These are phyloP conservation scores for Aleiodes testaceus DNA, from an alignment of 2,888 invertebrate species.

Conservation along the genomic window DNA sequence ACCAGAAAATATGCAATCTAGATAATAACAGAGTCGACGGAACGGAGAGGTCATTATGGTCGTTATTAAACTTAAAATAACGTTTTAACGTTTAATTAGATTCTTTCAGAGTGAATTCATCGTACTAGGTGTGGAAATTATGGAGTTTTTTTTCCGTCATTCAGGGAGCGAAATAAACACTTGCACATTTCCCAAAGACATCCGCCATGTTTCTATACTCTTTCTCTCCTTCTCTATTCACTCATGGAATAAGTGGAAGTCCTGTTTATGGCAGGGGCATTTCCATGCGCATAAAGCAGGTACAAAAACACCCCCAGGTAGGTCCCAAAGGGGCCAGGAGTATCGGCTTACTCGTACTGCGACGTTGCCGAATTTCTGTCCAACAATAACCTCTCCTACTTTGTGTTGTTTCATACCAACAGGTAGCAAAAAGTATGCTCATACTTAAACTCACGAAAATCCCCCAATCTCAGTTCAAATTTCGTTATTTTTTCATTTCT, in stretches of 20 bases:
- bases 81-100: constrained; percentile 71
- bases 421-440: constrained; percentile 3
- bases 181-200: too few species aligned
- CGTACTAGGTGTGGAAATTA: constrained; percentile 1
- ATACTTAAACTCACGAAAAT: background rate
- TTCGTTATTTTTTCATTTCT: constrained; percentile 21
- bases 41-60: constrained; percentile 67
- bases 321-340: constrained; percentile 54
- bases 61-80: constrained; percentile 70
- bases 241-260: too few species aligned
- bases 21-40: constrained; percentile 68
- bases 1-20: constrained; percentile 72
- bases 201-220: too few species aligned
- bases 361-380: constrained; percentile 66
- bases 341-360: constrained; percentile 65
- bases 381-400: constrained; percentile 55
- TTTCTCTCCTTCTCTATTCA: too few species aligned
- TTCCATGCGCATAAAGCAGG: constrained; percentile 19
- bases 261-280: too few species aligned
- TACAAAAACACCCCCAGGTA: constrained; percentile 39
- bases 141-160: constrained; percentile 1
- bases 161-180: too few species aligned
- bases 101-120: constrained; percentile 53
- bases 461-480: background rate
- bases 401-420: constrained; percentile 35